Evolutionary conservation across 2,888 invertebrate species (phyloP).

Genomic region (Morpho deidamia): DNA sequence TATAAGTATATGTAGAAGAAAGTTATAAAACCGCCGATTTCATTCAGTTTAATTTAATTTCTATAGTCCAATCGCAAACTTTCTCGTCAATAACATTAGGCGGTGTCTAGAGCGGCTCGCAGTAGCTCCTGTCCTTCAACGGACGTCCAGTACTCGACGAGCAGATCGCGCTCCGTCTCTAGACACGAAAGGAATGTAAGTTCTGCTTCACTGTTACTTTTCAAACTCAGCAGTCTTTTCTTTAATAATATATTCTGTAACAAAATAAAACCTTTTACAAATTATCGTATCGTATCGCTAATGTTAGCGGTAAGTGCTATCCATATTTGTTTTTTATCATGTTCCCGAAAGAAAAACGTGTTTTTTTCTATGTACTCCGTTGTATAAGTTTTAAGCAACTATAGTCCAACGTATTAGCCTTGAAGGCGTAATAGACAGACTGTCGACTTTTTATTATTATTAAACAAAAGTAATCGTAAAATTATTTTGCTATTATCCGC

Average conservation of each 20-base stretch:
- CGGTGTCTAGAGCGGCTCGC: constrained; percentile 32
- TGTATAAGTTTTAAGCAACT: too few species aligned
- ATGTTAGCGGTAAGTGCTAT: background rate
- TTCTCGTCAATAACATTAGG: constrained; percentile 12
- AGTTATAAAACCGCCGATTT: background rate
- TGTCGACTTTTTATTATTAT: too few species aligned
- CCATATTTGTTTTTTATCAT: too few species aligned
- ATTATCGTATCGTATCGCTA: background rate
- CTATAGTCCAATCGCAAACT: background rate
- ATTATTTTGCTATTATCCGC: too few species aligned
- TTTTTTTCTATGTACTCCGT: too few species aligned
- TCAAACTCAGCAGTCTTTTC: constrained; percentile 56
- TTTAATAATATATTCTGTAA: constrained; percentile 81
- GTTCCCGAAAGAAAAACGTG: too few species aligned
- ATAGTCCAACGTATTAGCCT: too few species aligned
- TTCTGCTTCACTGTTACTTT: constrained; percentile 77
- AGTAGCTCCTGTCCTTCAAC: constrained; percentile 81
- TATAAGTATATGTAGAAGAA: too few species aligned
- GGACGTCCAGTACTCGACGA: constrained; percentile 86
- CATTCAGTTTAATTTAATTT: background rate
- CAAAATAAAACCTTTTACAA: constrained; percentile 28
- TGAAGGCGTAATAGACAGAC: too few species aligned
- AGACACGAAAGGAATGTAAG: constrained; percentile 80
- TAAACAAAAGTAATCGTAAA: too few species aligned
- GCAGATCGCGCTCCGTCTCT: constrained; percentile 82